A percentile compares a stretch with the other conserved stretches of the same genome.
Evolutionary conservation across 2,113 vertebrate species (phyloP).

Genomic region (Ifrita kowaldi): DNA sequence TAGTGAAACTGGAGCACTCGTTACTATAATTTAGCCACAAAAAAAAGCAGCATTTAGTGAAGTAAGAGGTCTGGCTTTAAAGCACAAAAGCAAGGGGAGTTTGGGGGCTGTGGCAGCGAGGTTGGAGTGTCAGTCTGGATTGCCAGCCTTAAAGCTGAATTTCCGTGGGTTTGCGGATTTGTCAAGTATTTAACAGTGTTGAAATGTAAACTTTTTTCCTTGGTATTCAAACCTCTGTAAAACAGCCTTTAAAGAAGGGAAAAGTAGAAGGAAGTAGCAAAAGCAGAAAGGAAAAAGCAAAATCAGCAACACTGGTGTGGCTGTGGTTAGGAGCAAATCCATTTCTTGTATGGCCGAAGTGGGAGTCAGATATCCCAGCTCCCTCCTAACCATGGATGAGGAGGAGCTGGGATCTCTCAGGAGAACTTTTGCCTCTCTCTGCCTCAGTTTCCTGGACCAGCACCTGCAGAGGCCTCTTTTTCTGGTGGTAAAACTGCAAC

Average conservation of each 20-base stretch:
- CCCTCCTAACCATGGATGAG: fast-evolving
- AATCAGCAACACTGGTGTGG: fast-evolving
- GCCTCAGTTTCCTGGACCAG: not conserved
- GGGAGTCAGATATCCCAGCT: fast-evolving
- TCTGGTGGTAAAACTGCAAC: not conserved
- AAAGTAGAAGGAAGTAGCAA: too few species aligned
- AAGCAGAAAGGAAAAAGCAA: not conserved
- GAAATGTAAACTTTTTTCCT: not conserved
- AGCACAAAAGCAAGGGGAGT: not conserved
- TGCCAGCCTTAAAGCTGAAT: conserved; percentile 2
- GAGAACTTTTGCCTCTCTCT: not conserved
- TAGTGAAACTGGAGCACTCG: conserved; percentile 55
- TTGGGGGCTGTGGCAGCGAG: not conserved
- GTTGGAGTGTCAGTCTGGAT: conserved; percentile 36
- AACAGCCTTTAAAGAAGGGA: not conserved
- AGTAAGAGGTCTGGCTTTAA: not conserved
- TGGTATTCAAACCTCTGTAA: not conserved
- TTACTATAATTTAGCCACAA: conserved; percentile 53
- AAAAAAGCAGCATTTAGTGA: not conserved
- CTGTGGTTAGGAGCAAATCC: not conserved
- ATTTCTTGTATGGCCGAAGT: fast-evolving
- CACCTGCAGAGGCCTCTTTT: not conserved
- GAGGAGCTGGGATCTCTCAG: not conserved
- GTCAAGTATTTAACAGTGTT: not conserved
- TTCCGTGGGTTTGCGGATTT: conserved; percentile 17